Base-by-base conservation (phyloP, 2,797 vertebrate species). In the Chaunax sp. region DNA sequence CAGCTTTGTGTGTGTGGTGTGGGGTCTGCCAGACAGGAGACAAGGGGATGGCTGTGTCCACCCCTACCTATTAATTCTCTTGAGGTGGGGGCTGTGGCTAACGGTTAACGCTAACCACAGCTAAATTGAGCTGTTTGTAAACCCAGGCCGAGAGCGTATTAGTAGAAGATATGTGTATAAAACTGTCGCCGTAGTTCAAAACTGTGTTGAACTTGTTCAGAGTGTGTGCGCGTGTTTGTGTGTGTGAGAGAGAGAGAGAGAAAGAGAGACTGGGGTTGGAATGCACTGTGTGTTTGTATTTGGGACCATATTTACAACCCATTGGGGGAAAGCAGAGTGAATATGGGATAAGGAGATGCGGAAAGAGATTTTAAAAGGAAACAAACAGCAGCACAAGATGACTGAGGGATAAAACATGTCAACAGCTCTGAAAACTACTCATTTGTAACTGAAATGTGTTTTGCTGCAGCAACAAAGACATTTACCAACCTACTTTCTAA, bases 1-100 rank as follows among this genome's bases (percentile, higher is more conserved):
- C 46, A 49, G 40, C 9, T 64, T 5, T 57, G 45, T 61, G 56
- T 69, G 57, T 71, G 19, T 77, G 51, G 43, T 58, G 60, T 65
- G 59, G 81, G 66, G 73, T 87, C 62, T 80, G 55, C 75, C 63
- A 75, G 69, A 28, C 8, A 6, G 45, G 69, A 84, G 80, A 92
- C 87, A 89, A 90, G 84, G 81, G 72, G 82, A 76, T 83, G 75
- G 58, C 86, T 89, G 83, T 90, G 84, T 89, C 79, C 75, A 81
- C 62, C 77, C 78, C 66, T 66, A 74, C 77, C 69, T 80, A 76
- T 84, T 89, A 83, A 84, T 74, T 88, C 81, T 72, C 54, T 35
- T 41, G 71, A 13, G 30, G 64, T 75, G 76, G 85, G 85, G 85
- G 77, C 83, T 82, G 77, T 33, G 80, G 88, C 83, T 83, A 81